Evolutionary conservation across 1,140 invertebrate genomes (phyloP), one percentile per base, ranked within the genome.

Genomic region (Scaptomyza montana): DNA sequence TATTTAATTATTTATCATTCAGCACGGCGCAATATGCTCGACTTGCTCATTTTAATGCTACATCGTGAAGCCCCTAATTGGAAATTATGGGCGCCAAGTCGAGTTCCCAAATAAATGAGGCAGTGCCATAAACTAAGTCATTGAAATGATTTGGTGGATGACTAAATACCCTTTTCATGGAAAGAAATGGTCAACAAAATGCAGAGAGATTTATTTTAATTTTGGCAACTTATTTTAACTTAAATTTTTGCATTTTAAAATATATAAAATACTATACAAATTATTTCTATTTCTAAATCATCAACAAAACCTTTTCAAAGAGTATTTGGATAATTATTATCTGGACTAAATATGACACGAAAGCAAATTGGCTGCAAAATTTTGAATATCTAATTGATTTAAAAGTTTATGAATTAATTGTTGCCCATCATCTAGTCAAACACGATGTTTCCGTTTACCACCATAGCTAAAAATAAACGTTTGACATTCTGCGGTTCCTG

Each of bases 1-100:
- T 87, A 89, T 89, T 89, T 80, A 89, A 89, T 89, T 84, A 89
- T 89, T 84, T 84, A 77, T 82, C 69, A 76, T 82, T 61, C 61
- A 41, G 66, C 60, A 51, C 51, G 63, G 67, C 78, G 50, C 60
- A 81, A 78, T 87, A 82, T 78, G 76, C 73, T 66, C 67, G 59
- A 68, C 79, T 79, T 67, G 61, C 56, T 72, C 53, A 69, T 69
- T 63, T 74, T 74, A 63, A 70, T 74, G 61, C 59, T 51, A 60
- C 55, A 50, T 72, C 51, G 67, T 75, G 73, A 13, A 12, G 69
- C 41, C 2, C 8, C 85, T 89, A 84, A 89, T 89, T 84, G 84
- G 74, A 62, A 67, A 66, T 76, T 66, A 79, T 72, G 64, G 51
- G 67, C 66, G 63, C 62, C 45, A 56, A 65, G 50, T 60, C 61